These are phyloP conservation scores for Drosophila chauvacae DNA, from an alignment of 1,140 invertebrate species.

Conservation along the genomic window DNA sequence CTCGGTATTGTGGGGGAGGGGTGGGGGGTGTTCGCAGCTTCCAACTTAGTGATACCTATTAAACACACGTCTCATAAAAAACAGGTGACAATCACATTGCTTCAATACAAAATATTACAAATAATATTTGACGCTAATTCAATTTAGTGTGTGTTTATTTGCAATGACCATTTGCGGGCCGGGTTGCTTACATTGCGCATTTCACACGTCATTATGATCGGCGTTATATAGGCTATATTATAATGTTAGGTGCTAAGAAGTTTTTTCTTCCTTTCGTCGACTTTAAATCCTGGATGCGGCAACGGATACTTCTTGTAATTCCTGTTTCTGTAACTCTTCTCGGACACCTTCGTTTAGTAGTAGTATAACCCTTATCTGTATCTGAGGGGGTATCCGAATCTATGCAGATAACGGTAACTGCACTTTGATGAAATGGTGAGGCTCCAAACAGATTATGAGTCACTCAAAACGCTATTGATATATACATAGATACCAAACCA, in stretches of 20 bases:
- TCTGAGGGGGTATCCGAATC: not conserved
- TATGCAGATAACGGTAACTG: not conserved
- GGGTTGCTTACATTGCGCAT: slow-evolving; percentile 39
- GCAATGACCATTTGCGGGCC: slow-evolving; percentile 41
- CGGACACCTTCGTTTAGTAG: not conserved
- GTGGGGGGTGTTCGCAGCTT: slow-evolving; percentile 39
- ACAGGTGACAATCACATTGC: slow-evolving; percentile 62
- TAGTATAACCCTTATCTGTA: not conserved
- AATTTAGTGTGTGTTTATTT: slow-evolving; percentile 72
- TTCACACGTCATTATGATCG: slow-evolving; percentile 56
- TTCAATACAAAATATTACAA: slow-evolving; percentile 42
- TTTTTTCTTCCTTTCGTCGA: not conserved
- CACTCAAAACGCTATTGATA: not conserved
- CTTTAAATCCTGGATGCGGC: slow-evolving; percentile 1
- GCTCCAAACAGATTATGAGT: too few species aligned
- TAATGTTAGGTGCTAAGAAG: slow-evolving; percentile 29
- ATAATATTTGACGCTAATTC: slow-evolving; percentile 62
- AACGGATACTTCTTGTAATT: too few species aligned
- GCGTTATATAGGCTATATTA: slow-evolving; percentile 15
- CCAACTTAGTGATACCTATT: slow-evolving; percentile 57
- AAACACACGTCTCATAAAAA: slow-evolving; percentile 48
- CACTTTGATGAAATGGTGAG: not conserved
- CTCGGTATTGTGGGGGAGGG: not conserved
- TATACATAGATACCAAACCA: not conserved
- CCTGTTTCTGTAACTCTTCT: not conserved